Conservation (phyloP, 2,113 vertebrate genomes). For the Epinephelus moara region DNA sequence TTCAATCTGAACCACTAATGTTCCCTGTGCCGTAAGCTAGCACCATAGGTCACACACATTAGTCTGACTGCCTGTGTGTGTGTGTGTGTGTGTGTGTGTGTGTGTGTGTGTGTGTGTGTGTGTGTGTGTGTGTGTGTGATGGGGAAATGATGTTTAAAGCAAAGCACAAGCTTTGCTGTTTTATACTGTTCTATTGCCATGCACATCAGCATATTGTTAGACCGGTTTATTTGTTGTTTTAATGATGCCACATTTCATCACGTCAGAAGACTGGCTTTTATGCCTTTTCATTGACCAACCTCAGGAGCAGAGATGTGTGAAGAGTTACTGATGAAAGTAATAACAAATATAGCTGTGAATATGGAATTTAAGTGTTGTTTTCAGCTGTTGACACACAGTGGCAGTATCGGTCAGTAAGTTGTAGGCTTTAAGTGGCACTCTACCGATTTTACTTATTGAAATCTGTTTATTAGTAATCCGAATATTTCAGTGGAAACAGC, state of each 20-base stretch:
- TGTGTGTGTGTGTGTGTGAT: slow-evolving; percentile 10
- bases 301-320: background rate
- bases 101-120: too few relatives aligned
- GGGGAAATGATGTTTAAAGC: slow-evolving; percentile 11
- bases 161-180: slow-evolving; percentile 24
- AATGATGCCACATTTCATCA: slow-evolving; percentile 25
- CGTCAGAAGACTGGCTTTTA: background rate
- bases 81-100: slow-evolving; percentile 15
- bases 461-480: background rate
- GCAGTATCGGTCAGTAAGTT: background rate
- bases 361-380: background rate
- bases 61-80: slow-evolving; percentile 51
- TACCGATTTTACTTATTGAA: background rate
- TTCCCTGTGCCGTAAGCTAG: slow-evolving; percentile 73
- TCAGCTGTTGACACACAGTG: slow-evolving; percentile 7
- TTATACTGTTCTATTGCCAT: background rate
- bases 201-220: slow-evolving; percentile 1
- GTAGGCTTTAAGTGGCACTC: background rate
- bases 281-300: slow-evolving; percentile 5
- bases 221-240: slow-evolving; percentile 1
- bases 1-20: slow-evolving; percentile 80
- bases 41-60: slow-evolving; percentile 78
- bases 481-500: background rate
- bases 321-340: background rate
- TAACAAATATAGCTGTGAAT: background rate